Evolutionary conservation across 2,797 vertebrate genomes (phyloP).

Genomic region (Ctenochaetus hawaiiensis): DNA sequence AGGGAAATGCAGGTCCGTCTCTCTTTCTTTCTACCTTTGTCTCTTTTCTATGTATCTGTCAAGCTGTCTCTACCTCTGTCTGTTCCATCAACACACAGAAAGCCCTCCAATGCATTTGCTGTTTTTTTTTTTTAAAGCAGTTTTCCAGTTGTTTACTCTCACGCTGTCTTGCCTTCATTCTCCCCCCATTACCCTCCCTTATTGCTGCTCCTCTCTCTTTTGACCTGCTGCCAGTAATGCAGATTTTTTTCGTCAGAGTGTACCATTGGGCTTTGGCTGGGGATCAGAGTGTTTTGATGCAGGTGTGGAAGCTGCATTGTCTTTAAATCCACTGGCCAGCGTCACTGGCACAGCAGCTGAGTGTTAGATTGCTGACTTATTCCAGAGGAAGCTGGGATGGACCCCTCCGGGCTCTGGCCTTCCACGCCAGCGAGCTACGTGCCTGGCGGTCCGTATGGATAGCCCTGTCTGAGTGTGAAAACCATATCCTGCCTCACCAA

Average conservation of each 20-base stretch:
- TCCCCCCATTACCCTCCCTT: conserved; percentile 25
- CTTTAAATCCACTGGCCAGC: conserved; percentile 64
- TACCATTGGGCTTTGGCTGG: conserved; percentile 51
- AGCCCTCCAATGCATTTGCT: conserved; percentile 14
- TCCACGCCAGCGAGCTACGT: conserved; percentile 55
- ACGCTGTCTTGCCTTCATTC: conserved; percentile 33
- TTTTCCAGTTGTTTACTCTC: conserved; percentile 39
- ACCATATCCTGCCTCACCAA: conserved; percentile 80
- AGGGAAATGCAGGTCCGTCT: conserved; percentile 56
- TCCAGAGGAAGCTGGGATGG: conserved; percentile 40
- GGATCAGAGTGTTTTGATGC: conserved; percentile 59
- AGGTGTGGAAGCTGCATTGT: conserved; percentile 65
- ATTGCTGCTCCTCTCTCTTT: conserved; percentile 41
- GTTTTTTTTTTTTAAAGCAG: conserved; percentile 33
- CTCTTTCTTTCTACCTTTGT: conserved; percentile 26
- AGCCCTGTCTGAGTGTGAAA: conserved; percentile 78
- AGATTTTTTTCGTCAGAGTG: conserved; percentile 17
- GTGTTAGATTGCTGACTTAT: conserved; percentile 38
- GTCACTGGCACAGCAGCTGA: conserved; percentile 37
- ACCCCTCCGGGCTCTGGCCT: conserved; percentile 58
- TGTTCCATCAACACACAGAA: conserved; percentile 15
- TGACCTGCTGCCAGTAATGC: conserved; percentile 44
- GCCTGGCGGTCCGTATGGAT: conserved; percentile 68
- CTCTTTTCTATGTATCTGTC: conserved; percentile 25
- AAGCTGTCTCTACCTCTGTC: conserved; percentile 7